phyloP scores from a whole-genome alignment of 2,797 vertebrate species.

The Lophotriccus pileatus region DNA sequence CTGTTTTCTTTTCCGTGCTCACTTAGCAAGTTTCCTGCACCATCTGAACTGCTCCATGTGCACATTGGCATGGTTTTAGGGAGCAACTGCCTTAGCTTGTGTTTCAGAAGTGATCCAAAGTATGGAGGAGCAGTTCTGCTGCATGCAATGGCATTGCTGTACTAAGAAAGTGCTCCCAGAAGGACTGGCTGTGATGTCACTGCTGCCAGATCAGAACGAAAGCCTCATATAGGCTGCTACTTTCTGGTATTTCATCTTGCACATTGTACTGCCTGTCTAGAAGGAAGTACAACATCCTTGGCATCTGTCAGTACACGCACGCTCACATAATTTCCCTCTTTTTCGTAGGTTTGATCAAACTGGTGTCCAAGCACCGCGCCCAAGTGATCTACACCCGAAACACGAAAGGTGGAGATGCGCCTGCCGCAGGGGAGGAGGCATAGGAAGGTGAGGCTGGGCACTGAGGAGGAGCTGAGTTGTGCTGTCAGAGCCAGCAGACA shows the following conservation, averaged over 20 bases:
- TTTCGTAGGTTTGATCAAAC: constrained; percentile 87
- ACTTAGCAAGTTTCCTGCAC: accelerated
- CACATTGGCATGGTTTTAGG: accelerated
- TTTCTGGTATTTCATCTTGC: accelerated
- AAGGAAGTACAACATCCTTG: accelerated
- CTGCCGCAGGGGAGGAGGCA: constrained; percentile 80
- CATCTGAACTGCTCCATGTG: accelerated
- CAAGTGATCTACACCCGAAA: constrained; percentile 95
- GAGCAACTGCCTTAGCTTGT: accelerated
- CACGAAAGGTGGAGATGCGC: constrained; percentile 92
- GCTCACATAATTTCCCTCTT: accelerated
- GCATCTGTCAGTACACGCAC: accelerated
- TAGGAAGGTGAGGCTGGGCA: constrained; percentile 74
- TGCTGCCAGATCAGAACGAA: no score
- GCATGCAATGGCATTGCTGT: accelerated
- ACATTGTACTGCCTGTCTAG: accelerated
- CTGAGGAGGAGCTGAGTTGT: neutral
- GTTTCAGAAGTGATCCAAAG: neutral
- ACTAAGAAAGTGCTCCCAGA: neutral
- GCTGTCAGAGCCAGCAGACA: neutral
- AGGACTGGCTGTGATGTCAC: accelerated
- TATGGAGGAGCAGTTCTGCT: neutral
- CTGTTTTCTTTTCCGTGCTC: neutral
- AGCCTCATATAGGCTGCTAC: neutral
- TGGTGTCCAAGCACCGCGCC: constrained; percentile 94